phyloP scores from a whole-genome alignment of 2,888 invertebrate genomes.

The Stegana nigrithorax region DNA sequence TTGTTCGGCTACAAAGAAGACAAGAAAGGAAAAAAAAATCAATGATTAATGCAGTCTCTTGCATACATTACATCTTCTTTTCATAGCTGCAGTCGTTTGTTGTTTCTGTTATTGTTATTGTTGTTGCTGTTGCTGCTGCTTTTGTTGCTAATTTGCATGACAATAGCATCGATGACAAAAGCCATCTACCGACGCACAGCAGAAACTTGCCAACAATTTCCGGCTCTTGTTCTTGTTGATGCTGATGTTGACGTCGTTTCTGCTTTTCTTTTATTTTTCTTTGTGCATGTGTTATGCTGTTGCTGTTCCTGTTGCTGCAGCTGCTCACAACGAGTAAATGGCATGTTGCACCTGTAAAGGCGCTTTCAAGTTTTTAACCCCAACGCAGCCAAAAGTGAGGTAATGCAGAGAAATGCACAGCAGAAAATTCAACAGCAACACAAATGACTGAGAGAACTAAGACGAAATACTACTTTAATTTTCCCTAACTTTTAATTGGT shows the following conservation, averaged over 20 bases:
- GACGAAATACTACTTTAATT: constrained; percentile 9
- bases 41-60: background rate
- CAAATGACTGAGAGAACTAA: background rate
- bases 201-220: background rate
- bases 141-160: background rate
- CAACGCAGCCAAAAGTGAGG: background rate
- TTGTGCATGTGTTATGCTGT: no score
- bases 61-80: background rate
- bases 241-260: no score
- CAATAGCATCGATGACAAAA: background rate
- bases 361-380: background rate
- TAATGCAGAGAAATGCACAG: background rate
- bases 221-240: no score
- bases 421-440: background rate
- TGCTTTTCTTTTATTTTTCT: no score
- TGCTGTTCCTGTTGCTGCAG: background rate
- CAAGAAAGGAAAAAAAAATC: background rate
- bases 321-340: background rate
- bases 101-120: no score
- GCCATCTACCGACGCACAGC: no score
- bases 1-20: constrained; percentile 45
- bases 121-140: no score
- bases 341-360: background rate
- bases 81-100: no score
- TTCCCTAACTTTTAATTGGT: no score